phyloP scores from a whole-genome alignment of 2,888 invertebrate species.

The Ditula angustiorana region DNA sequence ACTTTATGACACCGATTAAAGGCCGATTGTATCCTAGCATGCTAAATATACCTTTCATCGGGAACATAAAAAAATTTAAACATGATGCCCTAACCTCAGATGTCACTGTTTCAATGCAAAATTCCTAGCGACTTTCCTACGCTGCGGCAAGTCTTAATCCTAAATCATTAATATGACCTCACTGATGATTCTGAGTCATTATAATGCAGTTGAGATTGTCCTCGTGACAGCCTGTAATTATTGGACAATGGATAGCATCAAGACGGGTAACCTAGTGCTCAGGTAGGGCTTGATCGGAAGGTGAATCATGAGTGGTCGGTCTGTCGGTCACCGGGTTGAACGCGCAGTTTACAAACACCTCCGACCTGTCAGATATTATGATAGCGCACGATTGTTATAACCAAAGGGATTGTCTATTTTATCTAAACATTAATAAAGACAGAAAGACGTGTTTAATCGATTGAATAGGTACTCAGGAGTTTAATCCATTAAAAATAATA shows the following conservation, averaged over 20 bases:
- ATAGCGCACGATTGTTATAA: neutral
- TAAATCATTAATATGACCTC: neutral
- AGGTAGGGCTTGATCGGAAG: neutral
- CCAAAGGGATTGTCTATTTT: slow-evolving; percentile 5
- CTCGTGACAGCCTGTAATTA: neutral
- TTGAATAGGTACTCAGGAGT: neutral
- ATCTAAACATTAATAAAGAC: slow-evolving; percentile 3
- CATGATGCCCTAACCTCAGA: too few relatives aligned
- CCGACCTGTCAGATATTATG: neutral
- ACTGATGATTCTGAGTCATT: neutral
- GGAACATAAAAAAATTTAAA: too few relatives aligned
- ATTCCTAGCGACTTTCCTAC: too few relatives aligned
- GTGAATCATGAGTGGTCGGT: neutral
- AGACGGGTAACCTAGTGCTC: neutral
- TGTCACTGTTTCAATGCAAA: too few relatives aligned
- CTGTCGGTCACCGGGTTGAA: neutral
- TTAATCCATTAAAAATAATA: neutral
- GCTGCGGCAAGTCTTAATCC: too few relatives aligned
- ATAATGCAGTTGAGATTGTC: neutral
- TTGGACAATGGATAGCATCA: neutral
- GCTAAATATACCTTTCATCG: too few relatives aligned
- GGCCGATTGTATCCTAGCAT: too few relatives aligned
- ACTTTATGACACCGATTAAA: too few relatives aligned
- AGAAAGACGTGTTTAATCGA: slow-evolving; percentile 1
- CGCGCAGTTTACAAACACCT: neutral